A percentile compares a stretch with the other conserved stretches of the same genome.
These are phyloP conservation scores for Austrolebias charrua DNA, from an alignment of 2,797 vertebrate species.

Conservation along the genomic window DNA sequence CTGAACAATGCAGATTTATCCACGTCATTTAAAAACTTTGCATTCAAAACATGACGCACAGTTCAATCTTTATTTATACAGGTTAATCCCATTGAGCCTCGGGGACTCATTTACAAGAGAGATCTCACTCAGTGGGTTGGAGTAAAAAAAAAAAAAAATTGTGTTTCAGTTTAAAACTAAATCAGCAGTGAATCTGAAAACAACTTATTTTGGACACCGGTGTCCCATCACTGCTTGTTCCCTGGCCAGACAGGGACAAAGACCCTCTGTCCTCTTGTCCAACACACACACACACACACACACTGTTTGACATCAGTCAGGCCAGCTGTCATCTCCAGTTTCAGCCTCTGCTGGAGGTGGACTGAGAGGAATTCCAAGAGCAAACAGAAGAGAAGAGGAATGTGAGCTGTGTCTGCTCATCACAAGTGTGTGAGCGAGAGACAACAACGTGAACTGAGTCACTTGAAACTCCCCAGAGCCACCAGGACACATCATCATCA, in stretches of 20 bases:
- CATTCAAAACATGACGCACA: too few relatives aligned
- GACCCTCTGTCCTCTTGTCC: constrained; percentile 53
- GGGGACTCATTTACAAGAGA: too few relatives aligned
- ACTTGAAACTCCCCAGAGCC: constrained; percentile 55
- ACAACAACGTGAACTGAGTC: constrained; percentile 44
- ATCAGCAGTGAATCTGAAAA: constrained; percentile 30
- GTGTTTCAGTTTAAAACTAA: neutral
- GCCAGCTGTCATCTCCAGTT: constrained; percentile 45
- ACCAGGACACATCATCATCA: constrained; percentile 32
- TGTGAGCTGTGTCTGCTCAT: constrained; percentile 34
- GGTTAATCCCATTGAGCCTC: too few relatives aligned
- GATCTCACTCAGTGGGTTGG: too few relatives aligned
- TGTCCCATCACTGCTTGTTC: constrained; percentile 35
- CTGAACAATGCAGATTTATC: neutral
- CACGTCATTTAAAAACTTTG: too few relatives aligned
- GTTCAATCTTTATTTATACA: too few relatives aligned
- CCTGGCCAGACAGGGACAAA: constrained; percentile 49
- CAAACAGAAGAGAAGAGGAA: constrained; percentile 52
- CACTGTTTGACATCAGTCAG: constrained; percentile 15
- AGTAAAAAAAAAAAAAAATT: too few relatives aligned
- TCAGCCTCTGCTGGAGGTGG: constrained; percentile 36
- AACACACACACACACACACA: constrained; percentile 20
- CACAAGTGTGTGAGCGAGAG: constrained; percentile 8
- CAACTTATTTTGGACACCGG: constrained; percentile 34
- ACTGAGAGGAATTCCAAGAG: constrained; percentile 53